Evolutionary conservation across 2,797 vertebrate genomes (phyloP).

Genomic region (Phrynocephalus guinanensis): DNA sequence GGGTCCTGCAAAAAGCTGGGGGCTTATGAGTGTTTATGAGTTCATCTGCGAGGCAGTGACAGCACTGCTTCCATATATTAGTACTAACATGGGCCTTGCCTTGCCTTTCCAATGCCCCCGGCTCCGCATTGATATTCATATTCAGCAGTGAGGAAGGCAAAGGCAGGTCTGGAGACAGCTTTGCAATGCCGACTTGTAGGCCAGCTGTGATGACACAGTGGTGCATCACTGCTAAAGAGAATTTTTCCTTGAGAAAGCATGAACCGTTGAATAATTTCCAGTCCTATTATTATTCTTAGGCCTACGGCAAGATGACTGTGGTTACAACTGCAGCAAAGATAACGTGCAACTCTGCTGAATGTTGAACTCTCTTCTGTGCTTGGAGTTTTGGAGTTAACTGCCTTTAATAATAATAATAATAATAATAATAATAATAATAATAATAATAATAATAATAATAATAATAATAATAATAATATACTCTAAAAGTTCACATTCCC

Average conservation of each 20-base stretch:
- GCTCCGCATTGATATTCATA: neutral
- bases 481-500: conserved; percentile 60
- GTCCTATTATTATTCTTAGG: conserved; percentile 57
- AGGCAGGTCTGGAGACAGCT: neutral
- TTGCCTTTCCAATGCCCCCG: neutral
- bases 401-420: neutral
- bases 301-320: conserved; percentile 47
- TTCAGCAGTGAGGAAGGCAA: conserved; percentile 31
- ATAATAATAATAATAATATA: conserved; percentile 38
- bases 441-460: no score
- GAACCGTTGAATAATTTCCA: conserved; percentile 62
- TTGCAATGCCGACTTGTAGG: rapidly evolving
- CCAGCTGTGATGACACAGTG: conserved; percentile 36
- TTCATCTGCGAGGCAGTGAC: neutral
- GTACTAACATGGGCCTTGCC: neutral
- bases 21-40: neutral
- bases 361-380: conserved; percentile 39
- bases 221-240: conserved; percentile 4
- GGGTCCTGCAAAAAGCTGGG: neutral
- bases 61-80: conserved; percentile 23
- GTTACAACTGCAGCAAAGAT: conserved; percentile 40
- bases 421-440: no score
- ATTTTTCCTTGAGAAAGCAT: conserved; percentile 43
- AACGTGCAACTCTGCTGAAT: conserved; percentile 48
- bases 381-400: conserved; percentile 32